Evolutionary conservation across 2,113 vertebrate species (phyloP).

Genomic region (Mirounga angustirostris): DNA sequence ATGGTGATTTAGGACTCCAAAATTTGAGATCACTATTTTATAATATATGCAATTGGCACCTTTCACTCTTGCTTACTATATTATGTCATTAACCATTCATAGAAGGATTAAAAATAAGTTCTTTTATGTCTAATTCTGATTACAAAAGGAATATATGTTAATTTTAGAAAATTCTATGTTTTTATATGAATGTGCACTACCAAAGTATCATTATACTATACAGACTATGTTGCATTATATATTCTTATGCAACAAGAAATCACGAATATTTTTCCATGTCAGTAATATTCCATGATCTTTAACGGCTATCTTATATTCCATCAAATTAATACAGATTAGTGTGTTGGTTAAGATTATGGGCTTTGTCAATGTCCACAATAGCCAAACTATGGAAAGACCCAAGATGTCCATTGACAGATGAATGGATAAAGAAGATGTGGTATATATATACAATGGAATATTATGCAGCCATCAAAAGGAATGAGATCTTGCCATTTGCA

Average conservation of each 20-base stretch:
- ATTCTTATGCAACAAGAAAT: background rate
- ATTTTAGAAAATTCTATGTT: background rate
- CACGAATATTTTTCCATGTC: background rate
- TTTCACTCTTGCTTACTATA: background rate
- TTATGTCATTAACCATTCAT: background rate
- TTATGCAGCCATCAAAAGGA: too few relatives aligned
- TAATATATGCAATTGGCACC: background rate
- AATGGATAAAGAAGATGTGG: too few relatives aligned
- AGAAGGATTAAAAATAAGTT: background rate
- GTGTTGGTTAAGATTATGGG: background rate
- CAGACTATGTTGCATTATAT: background rate
- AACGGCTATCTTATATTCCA: background rate
- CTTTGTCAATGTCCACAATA: background rate
- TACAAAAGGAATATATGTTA: background rate
- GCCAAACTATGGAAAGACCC: too few relatives aligned
- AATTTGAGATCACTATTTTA: background rate
- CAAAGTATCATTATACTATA: background rate
- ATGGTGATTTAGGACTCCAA: background rate
- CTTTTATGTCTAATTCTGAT: background rate
- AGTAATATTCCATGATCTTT: background rate
- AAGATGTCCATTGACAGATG: too few relatives aligned
- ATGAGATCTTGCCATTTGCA: too few relatives aligned
- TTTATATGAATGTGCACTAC: background rate
- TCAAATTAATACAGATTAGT: accelerated
- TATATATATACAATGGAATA: too few relatives aligned